Percentiles rank a stretch among this genome's conserved stretches.
Conservation (phyloP, 2,113 vertebrate species). For the Platysternon megacephalum region DNA sequence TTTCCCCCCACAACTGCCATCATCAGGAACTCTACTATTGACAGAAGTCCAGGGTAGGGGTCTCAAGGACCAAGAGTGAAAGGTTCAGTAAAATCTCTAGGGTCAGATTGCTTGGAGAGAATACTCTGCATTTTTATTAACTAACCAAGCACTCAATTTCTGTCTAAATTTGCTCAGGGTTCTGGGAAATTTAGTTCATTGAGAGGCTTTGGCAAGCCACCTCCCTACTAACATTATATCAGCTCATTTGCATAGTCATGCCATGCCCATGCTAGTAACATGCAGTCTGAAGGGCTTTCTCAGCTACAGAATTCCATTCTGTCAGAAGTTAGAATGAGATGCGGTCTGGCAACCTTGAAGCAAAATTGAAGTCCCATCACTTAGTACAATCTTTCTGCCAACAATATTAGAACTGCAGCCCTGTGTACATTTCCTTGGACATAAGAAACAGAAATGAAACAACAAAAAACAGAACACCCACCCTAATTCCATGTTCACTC, state of each 20-base stretch:
- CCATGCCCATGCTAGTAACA: neutral
- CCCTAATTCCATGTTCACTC: neutral
- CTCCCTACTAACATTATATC: neutral
- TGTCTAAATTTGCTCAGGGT: neutral
- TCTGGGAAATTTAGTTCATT: neutral
- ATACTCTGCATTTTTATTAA: neutral
- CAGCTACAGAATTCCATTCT: neutral
- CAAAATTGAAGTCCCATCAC: neutral
- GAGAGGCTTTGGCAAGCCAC: neutral
- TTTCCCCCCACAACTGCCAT: neutral
- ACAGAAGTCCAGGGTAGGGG: neutral
- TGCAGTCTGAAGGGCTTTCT: neutral
- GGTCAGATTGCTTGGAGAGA: rapidly evolving
- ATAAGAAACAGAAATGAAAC: neutral
- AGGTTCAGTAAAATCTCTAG: neutral
- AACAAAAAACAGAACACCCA: neutral
- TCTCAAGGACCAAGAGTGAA: rapidly evolving
- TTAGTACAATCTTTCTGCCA: neutral
- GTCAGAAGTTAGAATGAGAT: neutral
- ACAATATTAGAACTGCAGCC: neutral
- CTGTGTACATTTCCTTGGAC: neutral
- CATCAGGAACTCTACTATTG: rapidly evolving
- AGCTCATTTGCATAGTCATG: neutral
- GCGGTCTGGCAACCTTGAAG: neutral
- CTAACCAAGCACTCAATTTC: neutral